Conservation (phyloP, 2,797 vertebrate genomes). For the Sparidentex hasta region DNA sequence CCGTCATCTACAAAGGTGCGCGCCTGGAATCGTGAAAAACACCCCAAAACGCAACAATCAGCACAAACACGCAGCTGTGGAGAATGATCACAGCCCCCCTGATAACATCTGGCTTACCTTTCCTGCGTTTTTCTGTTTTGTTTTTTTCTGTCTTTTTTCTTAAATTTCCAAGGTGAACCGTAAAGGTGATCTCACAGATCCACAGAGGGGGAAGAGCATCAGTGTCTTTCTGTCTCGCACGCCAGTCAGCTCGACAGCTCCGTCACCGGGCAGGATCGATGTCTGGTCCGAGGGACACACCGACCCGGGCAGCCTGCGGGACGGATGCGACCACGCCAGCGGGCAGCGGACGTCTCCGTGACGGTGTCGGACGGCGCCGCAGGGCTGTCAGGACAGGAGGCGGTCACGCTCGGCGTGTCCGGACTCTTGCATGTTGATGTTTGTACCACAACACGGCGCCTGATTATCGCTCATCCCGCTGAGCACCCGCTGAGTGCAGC, state of each 20-base stretch:
- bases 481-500: neutral
- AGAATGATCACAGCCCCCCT: neutral
- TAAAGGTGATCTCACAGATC: slow-evolving; percentile 64
- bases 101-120: slow-evolving; percentile 66
- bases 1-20: neutral
- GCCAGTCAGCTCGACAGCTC: slow-evolving; percentile 19
- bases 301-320: slow-evolving; percentile 26
- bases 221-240: slow-evolving; percentile 10
- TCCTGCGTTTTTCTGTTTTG: neutral
- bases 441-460: neutral
- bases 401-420: slow-evolving; percentile 40
- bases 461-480: slow-evolving; percentile 21
- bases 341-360: slow-evolving; percentile 54
- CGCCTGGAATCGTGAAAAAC: neutral
- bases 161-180: slow-evolving; percentile 75
- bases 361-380: slow-evolving; percentile 41
- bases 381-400: slow-evolving; percentile 59
- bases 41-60: neutral
- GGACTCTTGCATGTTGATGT: slow-evolving; percentile 49
- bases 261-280: slow-evolving; percentile 28
- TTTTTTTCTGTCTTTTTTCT: neutral
- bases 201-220: slow-evolving; percentile 29
- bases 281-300: slow-evolving; percentile 7
- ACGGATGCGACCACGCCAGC: slow-evolving; percentile 38
- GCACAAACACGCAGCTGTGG: neutral